Evolutionary conservation across 2,113 vertebrate species (phyloP).

Genomic region (Thoracochromis brauschi): DNA sequence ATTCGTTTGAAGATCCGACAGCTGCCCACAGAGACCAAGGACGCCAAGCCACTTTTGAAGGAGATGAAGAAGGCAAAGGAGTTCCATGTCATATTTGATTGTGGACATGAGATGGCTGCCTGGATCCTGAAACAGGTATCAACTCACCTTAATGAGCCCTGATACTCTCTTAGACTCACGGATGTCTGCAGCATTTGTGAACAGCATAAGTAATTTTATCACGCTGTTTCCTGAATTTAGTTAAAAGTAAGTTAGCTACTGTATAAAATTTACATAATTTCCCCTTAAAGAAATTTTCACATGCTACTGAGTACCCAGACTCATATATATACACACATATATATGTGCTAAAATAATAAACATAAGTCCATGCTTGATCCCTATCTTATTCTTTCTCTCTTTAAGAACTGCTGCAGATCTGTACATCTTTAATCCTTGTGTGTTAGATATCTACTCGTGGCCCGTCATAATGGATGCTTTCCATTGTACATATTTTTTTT

Average conservation of each 20-base stretch:
- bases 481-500: slow-evolving; percentile 34
- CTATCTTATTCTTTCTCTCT: slow-evolving; percentile 5
- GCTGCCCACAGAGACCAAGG: slow-evolving; percentile 91
- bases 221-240: not conserved
- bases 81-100: slow-evolving; percentile 97
- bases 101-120: slow-evolving; percentile 95
- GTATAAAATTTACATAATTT: slow-evolving; percentile 6
- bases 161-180: not conserved
- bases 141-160: not conserved
- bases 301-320: not conserved
- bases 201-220: not conserved
- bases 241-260: slow-evolving; percentile 14
- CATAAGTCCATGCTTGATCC: not conserved
- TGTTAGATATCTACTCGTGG: slow-evolving; percentile 49
- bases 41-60: slow-evolving; percentile 95
- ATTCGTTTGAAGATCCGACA: slow-evolving; percentile 96
- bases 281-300: not conserved
- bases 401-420: slow-evolving; percentile 20
- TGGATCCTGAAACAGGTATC: slow-evolving; percentile 95
- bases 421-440: slow-evolving; percentile 45
- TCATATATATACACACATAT: not conserved
- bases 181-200: not conserved
- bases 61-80: slow-evolving; percentile 99
- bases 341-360: not conserved
- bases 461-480: slow-evolving; percentile 40